These are phyloP conservation scores for Planococcus citri DNA, from an alignment of 1,140 invertebrate species.

Conservation along the genomic window DNA sequence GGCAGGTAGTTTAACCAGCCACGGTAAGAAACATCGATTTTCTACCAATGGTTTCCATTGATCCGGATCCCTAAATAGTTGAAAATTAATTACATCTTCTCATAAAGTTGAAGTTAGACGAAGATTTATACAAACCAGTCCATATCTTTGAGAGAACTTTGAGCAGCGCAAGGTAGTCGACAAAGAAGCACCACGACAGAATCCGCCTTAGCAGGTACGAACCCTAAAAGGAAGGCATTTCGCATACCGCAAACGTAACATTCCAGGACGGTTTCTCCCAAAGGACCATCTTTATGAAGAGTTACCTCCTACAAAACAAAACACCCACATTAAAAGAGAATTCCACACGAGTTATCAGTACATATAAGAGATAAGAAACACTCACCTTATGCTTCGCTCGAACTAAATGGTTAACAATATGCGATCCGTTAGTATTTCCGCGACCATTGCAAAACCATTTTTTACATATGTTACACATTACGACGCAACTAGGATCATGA, in stretches of 20 bases:
- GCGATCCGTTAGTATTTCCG: slow-evolving; percentile 97
- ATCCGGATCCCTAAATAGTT: slow-evolving; percentile 65
- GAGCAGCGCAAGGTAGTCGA: slow-evolving; percentile 92
- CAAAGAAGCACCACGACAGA: slow-evolving; percentile 47
- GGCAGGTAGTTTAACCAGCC: slow-evolving; percentile 91
- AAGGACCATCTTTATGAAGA: too few relatives aligned
- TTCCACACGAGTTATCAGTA: slow-evolving; percentile 24
- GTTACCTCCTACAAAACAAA: too few relatives aligned
- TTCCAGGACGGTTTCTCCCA: too few relatives aligned
- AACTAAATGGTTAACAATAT: slow-evolving; percentile 97
- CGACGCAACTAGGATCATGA: too few relatives aligned
- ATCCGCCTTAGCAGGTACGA: too few relatives aligned
- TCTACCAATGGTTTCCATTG: slow-evolving; percentile 97
- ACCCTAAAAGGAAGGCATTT: too few relatives aligned
- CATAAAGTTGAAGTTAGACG: too few relatives aligned
- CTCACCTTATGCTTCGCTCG: too few relatives aligned
- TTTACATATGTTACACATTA: too few relatives aligned
- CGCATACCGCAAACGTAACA: too few relatives aligned
- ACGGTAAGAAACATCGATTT: slow-evolving; percentile 87
- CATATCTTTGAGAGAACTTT: slow-evolving; percentile 93
- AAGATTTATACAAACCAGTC: slow-evolving; percentile 75
- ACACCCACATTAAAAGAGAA: background rate
- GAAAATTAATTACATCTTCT: slow-evolving; percentile 23
- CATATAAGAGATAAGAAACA: slow-evolving; percentile 93
- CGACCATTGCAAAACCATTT: too few relatives aligned